Conservation (phyloP, 1,140 invertebrate species). For the Calephelis virginiensis region DNA sequence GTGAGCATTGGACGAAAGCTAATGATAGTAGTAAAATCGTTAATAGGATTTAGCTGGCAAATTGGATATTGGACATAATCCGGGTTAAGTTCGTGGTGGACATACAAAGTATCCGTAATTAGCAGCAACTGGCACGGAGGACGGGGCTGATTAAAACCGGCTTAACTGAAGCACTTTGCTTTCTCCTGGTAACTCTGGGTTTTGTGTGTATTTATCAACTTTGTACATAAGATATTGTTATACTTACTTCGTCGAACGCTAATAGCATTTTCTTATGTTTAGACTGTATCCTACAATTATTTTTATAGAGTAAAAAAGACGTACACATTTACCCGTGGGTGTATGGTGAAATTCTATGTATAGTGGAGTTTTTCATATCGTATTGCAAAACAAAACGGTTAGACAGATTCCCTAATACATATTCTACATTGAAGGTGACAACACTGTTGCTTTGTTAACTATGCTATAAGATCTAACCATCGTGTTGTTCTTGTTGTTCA, state of each 20-base stretch:
- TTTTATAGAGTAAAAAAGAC: no score
- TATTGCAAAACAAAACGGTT: no score
- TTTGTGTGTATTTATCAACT: conserved; percentile 22
- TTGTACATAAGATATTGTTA: conserved; percentile 7
- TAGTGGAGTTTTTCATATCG: no score
- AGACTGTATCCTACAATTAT: no score
- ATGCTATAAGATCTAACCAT: no score
- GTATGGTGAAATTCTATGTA: no score
- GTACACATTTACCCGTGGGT: no score
- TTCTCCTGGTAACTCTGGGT: conserved; percentile 16
- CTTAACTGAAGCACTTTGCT: conserved; percentile 46
- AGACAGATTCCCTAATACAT: no score
- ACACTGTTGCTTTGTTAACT: no score
- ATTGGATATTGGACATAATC: conserved; percentile 69
- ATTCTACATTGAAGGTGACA: no score
- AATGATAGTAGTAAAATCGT: conserved; percentile 62
- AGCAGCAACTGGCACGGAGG: conserved; percentile 60
- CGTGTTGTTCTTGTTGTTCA: no score
- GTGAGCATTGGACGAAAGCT: conserved; percentile 24
- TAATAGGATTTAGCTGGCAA: conserved; percentile 64
- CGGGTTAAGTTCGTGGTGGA: conserved; percentile 58
- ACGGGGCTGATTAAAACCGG: conserved; percentile 57
- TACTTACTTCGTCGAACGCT: neutral
- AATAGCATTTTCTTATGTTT: neutral
- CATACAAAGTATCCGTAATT: conserved; percentile 65